These are phyloP conservation scores for Lepidocolaptes lacrymiger DNA, from an alignment of 2,797 vertebrate species.

Conservation along the genomic window DNA sequence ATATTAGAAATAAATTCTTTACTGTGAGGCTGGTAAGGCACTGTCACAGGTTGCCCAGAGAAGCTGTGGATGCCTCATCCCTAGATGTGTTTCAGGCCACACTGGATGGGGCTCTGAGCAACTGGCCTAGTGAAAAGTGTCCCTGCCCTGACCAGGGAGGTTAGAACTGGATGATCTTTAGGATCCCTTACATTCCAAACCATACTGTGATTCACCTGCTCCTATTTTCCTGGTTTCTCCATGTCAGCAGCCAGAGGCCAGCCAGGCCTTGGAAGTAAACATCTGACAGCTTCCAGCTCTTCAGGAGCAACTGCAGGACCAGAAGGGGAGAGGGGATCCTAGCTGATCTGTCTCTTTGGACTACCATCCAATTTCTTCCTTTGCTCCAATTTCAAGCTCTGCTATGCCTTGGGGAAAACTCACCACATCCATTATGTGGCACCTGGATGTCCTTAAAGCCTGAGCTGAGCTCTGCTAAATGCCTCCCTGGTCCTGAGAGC, in stretches of 20 bases:
- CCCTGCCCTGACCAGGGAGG: neutral
- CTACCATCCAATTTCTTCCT: neutral
- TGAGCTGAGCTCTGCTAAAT: neutral
- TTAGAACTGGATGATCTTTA: neutral
- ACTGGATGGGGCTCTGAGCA: neutral
- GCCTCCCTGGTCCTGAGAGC: neutral
- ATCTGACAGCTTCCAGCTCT: neutral
- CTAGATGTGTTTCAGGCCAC: neutral
- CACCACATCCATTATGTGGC: neutral
- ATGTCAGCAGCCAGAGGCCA: neutral
- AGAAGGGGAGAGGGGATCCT: neutral
- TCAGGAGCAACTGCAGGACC: neutral
- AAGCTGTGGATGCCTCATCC: neutral
- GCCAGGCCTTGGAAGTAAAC: neutral
- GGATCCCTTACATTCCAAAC: neutral
- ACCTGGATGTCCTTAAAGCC: neutral
- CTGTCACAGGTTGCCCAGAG: neutral
- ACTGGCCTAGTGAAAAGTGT: neutral
- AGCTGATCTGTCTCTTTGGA: neutral
- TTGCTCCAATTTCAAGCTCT: neutral
- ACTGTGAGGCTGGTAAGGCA: neutral
- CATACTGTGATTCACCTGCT: neutral
- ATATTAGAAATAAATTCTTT: neutral
- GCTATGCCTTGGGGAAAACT: neutral
- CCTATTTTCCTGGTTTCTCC: neutral